Base-by-base conservation (phyloP, 2,888 invertebrate species). In the Patella ulyssiponensis region DNA sequence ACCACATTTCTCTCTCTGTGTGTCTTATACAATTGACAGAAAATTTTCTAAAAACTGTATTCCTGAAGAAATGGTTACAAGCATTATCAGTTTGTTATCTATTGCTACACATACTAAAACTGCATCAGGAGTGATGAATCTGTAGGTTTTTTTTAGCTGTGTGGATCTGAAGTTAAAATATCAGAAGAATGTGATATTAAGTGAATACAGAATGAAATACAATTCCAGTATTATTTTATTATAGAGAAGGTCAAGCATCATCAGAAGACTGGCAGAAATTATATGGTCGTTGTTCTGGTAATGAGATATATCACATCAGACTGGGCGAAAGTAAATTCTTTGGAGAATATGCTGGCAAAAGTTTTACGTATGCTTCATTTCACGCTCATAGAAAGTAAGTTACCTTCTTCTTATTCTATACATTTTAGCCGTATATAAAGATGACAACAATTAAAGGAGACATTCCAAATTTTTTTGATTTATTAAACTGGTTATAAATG, bases 311-410 rank as follows among this genome's bases (percentile, higher is more conserved):
- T 93, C 98, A 99, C 92, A 99, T 99, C 85, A 95, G 96, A 79
- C 94, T 98, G 78, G 96, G 96, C 23, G 98, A 98, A 91, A 97
- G 97, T 88, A 94, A 98, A 83, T 99, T 99, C 93, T 99, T 99
- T 91, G 98, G 98, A 51, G 99, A 99, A 93, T 99, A 98, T 92
- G 97, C 98, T 92, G 98, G 98, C 76, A 99, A 99, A 93, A 98
- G 98, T 92, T 99, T 99, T 93, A 98, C 98, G n/a, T 99, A 98
- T 92, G 98, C 99, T 84, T 98, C 98, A 91, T 99, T 99, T 92
- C 98, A 99, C 93, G 98, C 99, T 76, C 99, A 99, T 92, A 94
- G 98, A 93, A 98, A 98, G 96, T 98, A 94, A 88, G 92, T 72
- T 11, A 15, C 20, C 51, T 17, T 4, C 20, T n/a, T 27, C 17